Evolutionary conservation across 2,888 invertebrate species (phyloP), one percentile per base, ranked within the genome.

Genomic region (Phymatocera aterrima): DNA sequence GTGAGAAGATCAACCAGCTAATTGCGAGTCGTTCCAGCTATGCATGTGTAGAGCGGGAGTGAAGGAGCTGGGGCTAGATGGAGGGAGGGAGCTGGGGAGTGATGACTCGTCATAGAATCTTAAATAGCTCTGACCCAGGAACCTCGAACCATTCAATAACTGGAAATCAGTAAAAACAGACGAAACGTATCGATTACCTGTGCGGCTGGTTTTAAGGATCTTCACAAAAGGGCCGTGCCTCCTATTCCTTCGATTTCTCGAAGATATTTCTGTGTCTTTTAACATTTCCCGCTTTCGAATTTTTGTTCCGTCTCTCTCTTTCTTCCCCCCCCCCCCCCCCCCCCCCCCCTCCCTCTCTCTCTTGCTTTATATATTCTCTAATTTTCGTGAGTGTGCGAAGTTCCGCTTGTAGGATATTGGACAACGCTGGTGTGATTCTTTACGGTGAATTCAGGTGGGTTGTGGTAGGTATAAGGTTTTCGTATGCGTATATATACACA

Each of bases 121-220:
- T n/a, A 15, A 2, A 54, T 1, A 21, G 80, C n/a, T n/a, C 79
- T 72, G 79, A 31, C 57, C 70, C 72, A n/a, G n/a, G n/a, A n/a
- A n/a, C 77, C 72, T 70, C 74, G 48, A 78, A 77, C 79, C 81
- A 79, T 81, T 81, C 80, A 81, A 84, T 81, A 83, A 81, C 80
- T 80, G 51, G 46, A 79, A 82, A 82, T 81, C 81, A 57, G 79
- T 68, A 74, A 77, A 83, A 83, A 83, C 81, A 75, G 51, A 82
- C 82, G 81, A 83, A 57, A 83, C 83, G 83, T 82, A 83, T 83
- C 83, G 83, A 83, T 83, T 83, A 83, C 79, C 70, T 79, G 77
- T 81, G 78, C 80, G 83, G 78, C 64, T 80, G 79, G 80, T 80
- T 82, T 81, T 81, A 78, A n/a, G 78, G 46, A 78, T 64, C 51